Percentiles rank a stretch among this genome's conserved stretches.
Conservation (phyloP, 2,113 vertebrate species). For the Calyptomena viridis region DNA sequence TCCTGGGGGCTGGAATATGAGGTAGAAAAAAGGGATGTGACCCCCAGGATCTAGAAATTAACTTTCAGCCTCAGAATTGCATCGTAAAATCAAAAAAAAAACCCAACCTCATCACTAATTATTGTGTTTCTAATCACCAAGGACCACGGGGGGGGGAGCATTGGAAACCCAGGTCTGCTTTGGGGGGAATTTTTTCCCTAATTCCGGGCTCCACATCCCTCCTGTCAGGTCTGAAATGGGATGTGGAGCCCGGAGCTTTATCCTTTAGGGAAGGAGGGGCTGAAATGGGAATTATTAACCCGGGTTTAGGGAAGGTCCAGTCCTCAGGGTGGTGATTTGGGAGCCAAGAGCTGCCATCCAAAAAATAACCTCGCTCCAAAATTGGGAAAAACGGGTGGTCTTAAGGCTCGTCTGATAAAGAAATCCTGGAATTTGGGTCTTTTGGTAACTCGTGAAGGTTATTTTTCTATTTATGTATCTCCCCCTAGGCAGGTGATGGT, state of each 20-base stretch:
- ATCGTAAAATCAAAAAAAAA: neutral
- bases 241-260: too few species aligned
- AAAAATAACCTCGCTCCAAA: neutral
- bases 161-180: neutral
- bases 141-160: neutral
- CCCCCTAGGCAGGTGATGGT: neutral
- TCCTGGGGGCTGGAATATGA: neutral
- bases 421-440: neutral
- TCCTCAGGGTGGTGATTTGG: neutral
- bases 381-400: neutral
- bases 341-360: neutral
- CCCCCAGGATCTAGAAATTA: neutral
- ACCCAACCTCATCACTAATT: neutral
- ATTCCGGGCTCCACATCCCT: too few species aligned
- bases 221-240: accelerated
- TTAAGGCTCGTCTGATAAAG: neutral
- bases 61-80: neutral
- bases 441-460: neutral
- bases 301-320: neutral
- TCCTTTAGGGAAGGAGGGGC: neutral
- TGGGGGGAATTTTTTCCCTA: neutral
- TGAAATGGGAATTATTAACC: neutral
- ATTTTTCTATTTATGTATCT: neutral
- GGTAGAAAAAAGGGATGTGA: neutral
- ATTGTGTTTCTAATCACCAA: neutral